Percentiles rank a stretch among this genome's conserved stretches.
phyloP scores from a whole-genome alignment of 2,888 invertebrate genomes.

The Pantelozetes paolii region DNA sequence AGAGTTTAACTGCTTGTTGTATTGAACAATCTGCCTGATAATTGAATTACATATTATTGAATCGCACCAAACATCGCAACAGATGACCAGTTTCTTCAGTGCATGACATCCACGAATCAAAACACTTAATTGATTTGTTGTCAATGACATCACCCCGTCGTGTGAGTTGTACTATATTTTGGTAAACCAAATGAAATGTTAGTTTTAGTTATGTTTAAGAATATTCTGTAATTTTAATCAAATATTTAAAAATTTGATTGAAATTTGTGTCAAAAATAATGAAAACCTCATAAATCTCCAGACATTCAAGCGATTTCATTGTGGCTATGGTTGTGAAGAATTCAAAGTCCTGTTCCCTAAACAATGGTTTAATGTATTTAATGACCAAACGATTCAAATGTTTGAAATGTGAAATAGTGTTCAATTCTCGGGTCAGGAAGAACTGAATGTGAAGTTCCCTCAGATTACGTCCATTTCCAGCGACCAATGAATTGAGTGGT shows the following conservation, averaged over 20 bases:
- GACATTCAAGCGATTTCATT: constrained; percentile 14
- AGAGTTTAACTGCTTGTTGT: not conserved
- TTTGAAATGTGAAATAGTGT: not conserved
- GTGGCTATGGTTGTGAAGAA: constrained; percentile 21
- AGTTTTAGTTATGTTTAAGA: no score
- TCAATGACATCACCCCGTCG: constrained; percentile 29
- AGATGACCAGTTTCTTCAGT: constrained; percentile 24
- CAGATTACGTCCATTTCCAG: not conserved
- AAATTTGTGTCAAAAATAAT: not conserved
- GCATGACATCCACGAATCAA: constrained; percentile 15
- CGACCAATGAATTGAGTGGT: constrained; percentile 3
- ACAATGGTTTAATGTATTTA: constrained; percentile 30
- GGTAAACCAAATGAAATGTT: not conserved
- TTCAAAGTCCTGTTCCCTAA: constrained; percentile 16
- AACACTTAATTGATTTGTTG: not conserved
- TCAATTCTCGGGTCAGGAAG: constrained; percentile 23
- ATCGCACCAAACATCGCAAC: constrained; percentile 40
- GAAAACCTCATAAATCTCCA: constrained; percentile 37
- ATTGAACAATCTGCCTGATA: not conserved
- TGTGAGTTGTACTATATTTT: constrained; percentile 35
- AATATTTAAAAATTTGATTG: not conserved
- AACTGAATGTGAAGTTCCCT: constrained; percentile 34
- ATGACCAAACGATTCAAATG: constrained; percentile 14
- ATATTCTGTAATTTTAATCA: no score
- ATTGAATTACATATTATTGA: constrained; percentile 19